Evolutionary conservation across 2,888 invertebrate genomes (phyloP), one percentile per base, ranked within the genome.

Genomic region (Agrotis segetum): DNA sequence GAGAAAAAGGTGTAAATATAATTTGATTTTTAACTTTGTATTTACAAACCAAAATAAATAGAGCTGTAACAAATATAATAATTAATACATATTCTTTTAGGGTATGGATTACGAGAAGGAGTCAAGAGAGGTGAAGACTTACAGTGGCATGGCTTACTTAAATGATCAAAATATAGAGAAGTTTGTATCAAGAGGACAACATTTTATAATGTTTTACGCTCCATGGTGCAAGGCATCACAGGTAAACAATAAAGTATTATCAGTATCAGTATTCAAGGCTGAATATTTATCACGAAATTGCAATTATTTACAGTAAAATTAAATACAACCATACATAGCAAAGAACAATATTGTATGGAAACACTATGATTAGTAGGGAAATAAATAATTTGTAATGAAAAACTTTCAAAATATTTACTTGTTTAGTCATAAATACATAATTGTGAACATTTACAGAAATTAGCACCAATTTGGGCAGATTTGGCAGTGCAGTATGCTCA

Each of bases 191-290:
- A 96, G 91, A 59, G 99, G 99, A 60, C 97, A 97, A 86, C 98
- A 98, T 92, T 99, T 99, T 90, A 96, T 99, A 6, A 98, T 99
- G 95, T 99, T 99, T 92, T 99, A 98, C 94, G 98, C 98, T 0
- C 99, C 99, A 0, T 99, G 99, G 99, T 99, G 99, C 92, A 97
- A 98, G 70, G 98, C 98, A 87, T 99, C 99, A 86, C 98, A 98
- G 96, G 98, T 98, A 94, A 62, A 85, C 29, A 9, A 46, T 7
- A 46, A 47, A 64, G 24, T 4, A 58, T 16, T 29, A 50, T 56
- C 34, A n/a, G 13, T 29, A 50, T 56, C 34, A n/a, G 13, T 34
- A 29, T 62, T 56, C 56, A 59, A 52, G 34, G 34, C 21, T 46
- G 7, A 29, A 58, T 19, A 52, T n/a, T 5, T 58, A 46, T 19